phyloP scores from a whole-genome alignment of 2,113 vertebrate species.

The Microtus richardsoni region DNA sequence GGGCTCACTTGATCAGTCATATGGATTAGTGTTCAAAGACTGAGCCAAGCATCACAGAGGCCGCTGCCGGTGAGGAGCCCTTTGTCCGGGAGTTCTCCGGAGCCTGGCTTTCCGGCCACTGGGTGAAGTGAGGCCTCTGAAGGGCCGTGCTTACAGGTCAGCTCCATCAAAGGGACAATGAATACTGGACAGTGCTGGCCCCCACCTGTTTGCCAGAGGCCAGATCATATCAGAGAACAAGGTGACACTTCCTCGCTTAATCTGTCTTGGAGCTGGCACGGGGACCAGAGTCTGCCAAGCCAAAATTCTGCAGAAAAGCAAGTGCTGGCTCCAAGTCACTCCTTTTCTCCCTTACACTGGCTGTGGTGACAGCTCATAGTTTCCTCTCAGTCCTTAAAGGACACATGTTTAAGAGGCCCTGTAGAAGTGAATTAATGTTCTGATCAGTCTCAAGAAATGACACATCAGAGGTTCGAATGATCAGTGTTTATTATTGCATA shows the following conservation, averaged over 20 bases:
- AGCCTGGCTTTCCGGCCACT: background rate
- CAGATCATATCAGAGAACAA: background rate
- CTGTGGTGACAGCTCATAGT: background rate
- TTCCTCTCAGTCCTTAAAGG: background rate
- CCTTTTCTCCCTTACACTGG: background rate
- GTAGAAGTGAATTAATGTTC: background rate
- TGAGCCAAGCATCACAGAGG: background rate
- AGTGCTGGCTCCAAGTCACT: too few relatives aligned
- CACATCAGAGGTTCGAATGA: background rate
- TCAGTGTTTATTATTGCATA: background rate
- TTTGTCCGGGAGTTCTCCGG: background rate
- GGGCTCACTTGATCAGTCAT: background rate
- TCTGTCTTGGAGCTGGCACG: background rate
- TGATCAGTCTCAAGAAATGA: background rate
- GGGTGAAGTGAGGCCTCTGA: too few relatives aligned
- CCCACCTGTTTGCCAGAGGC: background rate
- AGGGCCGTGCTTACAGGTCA: background rate
- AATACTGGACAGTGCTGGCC: background rate
- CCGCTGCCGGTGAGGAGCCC: background rate
- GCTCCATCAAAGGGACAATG: background rate
- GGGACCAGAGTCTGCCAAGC: background rate
- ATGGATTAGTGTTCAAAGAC: background rate
- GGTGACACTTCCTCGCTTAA: background rate
- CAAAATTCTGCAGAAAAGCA: background rate
- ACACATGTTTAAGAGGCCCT: background rate